Evolutionary conservation across 2,888 invertebrate species (phyloP).

Genomic region (Harpalus rufipes): DNA sequence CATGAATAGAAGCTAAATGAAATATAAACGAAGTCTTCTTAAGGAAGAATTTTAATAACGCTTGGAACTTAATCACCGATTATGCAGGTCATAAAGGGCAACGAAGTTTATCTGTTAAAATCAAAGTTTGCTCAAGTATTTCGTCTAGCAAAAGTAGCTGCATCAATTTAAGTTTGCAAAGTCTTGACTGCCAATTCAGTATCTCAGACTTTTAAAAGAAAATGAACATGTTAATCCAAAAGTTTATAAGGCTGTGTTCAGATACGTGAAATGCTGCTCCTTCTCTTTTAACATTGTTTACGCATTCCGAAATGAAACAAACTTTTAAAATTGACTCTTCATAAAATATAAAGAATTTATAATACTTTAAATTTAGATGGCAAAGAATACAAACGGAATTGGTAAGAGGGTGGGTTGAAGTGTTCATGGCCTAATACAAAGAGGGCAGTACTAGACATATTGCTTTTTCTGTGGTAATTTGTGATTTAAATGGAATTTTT

Average conservation of each 20-base stretch:
- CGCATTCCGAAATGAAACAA: conserved; percentile 5
- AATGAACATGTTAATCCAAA: conserved; percentile 44
- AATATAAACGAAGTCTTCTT: neutral
- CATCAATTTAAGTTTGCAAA: conserved; percentile 46
- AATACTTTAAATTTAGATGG: neutral
- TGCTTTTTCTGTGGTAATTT: no score
- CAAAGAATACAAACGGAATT: no score
- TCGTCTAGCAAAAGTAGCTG: conserved; percentile 37
- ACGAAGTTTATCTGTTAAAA: conserved; percentile 38
- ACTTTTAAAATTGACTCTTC: conserved; percentile 4
- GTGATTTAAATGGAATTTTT: no score
- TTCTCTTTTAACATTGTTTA: conserved; percentile 11
- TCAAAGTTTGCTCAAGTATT: conserved; percentile 41
- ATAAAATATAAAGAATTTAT: conserved; percentile 13
- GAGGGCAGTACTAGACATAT: no score
- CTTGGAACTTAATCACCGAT: conserved; percentile 32
- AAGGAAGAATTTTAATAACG: conserved; percentile 30
- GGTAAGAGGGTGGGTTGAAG: no score
- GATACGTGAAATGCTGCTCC: conserved; percentile 15
- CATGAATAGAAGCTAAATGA: neutral
- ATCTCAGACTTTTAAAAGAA: conserved; percentile 45
- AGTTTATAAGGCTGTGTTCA: conserved; percentile 35
- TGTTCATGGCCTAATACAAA: no score
- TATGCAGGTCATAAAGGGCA: conserved; percentile 30
- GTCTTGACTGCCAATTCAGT: conserved; percentile 37